Base-by-base conservation (phyloP, 1,140 invertebrate genomes). In the Atta texana region DNA sequence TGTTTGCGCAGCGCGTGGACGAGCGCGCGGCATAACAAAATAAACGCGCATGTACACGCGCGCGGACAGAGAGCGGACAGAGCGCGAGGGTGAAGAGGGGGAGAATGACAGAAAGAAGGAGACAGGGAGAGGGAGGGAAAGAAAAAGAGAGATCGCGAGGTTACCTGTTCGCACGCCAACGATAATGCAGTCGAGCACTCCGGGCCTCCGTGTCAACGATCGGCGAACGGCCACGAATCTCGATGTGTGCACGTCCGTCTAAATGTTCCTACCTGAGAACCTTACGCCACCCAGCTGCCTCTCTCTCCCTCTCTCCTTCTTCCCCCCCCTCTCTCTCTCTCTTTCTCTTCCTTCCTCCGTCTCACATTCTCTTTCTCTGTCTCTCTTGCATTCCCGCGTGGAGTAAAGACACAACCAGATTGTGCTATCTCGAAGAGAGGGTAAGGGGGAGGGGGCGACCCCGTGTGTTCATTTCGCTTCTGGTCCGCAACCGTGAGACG, bases 221-320 rank as follows among this genome's bases (percentile, higher is more conserved):
- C 91, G 91, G 87, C 85, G 91, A 92, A 92, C 87, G 91, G 90
- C 90, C 90, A 91, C 90, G 90, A 91, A 91, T 91, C 90, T 91
- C 90, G 66, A 85, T 86, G 87, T 81, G 91, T 78, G 90, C 88
- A 92, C 88, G 91, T 91, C 90, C 87, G 90, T 91, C 88, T 92
- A 92, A 91, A 92, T 92, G 91, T 92, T 90, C 88, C 89, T 91
- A 91, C 91, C 91, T 91, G 90, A 91, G 91, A 92, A 90, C 80
- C 87, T 90, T 91, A 90, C 76, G 88, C 87, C 88, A 90, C 87
- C 86, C 84, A 85, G 85, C 81, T 80, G 88, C 84, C 87, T 61
- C 64, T 57, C 34, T 18, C 14, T 24, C 14, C 28, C 51, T 66
- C 6, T 31, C 2, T 34, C 55, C 12, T 24, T 55, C 8, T n/a